These are phyloP conservation scores for Bombus sylvicola DNA, from an alignment of 1,140 invertebrate genomes.

Conservation along the genomic window DNA sequence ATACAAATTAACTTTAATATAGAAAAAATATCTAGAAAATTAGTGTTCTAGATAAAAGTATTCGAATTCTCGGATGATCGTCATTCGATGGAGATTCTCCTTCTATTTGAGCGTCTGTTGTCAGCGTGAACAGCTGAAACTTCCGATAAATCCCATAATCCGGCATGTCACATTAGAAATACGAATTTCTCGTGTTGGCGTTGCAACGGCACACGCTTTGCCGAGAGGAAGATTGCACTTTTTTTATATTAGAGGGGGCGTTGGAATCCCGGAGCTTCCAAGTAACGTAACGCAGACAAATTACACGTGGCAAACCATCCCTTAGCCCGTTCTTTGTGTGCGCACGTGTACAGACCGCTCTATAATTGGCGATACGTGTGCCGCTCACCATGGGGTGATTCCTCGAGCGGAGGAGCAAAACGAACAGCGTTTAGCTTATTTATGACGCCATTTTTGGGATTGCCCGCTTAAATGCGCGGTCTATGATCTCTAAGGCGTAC, in stretches of 20 bases:
- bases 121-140: conserved; percentile 36
- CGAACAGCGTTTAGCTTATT: conserved; percentile 45
- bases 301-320: conserved; percentile 60
- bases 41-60: neutral
- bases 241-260: conserved; percentile 59
- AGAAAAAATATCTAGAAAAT: neutral
- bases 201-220: conserved; percentile 11
- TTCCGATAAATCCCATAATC: conserved; percentile 69
- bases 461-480: conserved; percentile 30
- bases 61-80: neutral
- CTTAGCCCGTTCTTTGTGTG: conserved; percentile 6
- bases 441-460: conserved; percentile 48
- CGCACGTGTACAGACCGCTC: conserved; percentile 35
- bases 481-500: conserved; percentile 16
- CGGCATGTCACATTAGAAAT: conserved; percentile 65
- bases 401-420: conserved; percentile 23
- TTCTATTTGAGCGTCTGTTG: conserved; percentile 46
- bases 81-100: conserved; percentile 35
- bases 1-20: neutral
- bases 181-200: conserved; percentile 52
- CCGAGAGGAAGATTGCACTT: conserved; percentile 62
- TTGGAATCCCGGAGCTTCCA: conserved; percentile 59
- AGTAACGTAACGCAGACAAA: conserved; percentile 72
- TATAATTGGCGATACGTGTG: conserved; percentile 29
- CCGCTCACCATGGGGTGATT: conserved; percentile 2